Percentiles rank a stretch among this genome's conserved stretches.
Conservation (phyloP, 2,113 vertebrate genomes). For the Pleuronectes platessa region DNA sequence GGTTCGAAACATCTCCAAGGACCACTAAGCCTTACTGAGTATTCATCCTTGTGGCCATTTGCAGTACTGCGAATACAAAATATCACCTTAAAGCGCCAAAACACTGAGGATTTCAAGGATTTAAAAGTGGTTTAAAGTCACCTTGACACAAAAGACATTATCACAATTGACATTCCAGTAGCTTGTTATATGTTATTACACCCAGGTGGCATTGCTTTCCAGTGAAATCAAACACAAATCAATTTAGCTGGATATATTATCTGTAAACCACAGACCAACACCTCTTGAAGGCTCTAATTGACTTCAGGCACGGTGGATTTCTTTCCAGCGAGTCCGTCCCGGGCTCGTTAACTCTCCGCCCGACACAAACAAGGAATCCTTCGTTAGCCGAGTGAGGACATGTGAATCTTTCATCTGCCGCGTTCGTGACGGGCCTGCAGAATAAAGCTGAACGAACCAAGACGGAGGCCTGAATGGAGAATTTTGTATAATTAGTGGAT, state of each 20-base stretch:
- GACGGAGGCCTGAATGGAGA: background rate
- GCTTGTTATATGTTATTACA: background rate
- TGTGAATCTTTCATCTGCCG: conserved; percentile 38
- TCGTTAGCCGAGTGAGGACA: conserved; percentile 27
- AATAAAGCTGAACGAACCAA: conserved; percentile 3
- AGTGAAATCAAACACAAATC: background rate
- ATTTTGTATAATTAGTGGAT: background rate
- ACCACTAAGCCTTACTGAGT: too few relatives aligned
- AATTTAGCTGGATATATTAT: background rate
- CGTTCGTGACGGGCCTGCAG: conserved; percentile 7
- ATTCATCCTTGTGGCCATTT: too few relatives aligned
- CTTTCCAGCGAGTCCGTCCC: conserved; percentile 32
- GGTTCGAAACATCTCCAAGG: too few relatives aligned
- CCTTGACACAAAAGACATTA: background rate
- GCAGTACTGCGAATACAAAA: too few relatives aligned
- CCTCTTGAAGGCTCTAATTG: conserved; percentile 26
- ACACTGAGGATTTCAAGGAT: too few relatives aligned
- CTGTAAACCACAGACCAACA: conserved; percentile 1
- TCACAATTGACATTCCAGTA: background rate
- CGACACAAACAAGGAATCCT: conserved; percentile 27
- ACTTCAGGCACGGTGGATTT: conserved; percentile 11
- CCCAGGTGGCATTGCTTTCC: background rate
- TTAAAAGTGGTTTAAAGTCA: background rate
- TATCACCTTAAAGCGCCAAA: too few relatives aligned
- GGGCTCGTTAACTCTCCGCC: conserved; percentile 41